Evolutionary conservation across 2,888 invertebrate species (phyloP).

Genomic region (Phymatocera aterrima): DNA sequence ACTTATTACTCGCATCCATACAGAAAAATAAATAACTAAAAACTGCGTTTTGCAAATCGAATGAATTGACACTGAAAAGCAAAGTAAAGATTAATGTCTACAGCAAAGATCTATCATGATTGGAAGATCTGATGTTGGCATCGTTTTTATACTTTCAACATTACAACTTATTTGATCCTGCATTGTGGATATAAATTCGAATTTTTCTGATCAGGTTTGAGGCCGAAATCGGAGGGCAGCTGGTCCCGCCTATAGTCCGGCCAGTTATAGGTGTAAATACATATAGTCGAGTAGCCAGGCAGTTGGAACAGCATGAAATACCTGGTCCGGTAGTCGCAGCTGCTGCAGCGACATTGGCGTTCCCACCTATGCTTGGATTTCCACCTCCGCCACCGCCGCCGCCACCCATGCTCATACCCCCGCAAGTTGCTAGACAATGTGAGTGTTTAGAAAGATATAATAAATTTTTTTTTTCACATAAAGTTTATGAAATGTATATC

Average conservation of each 20-base stretch:
- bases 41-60: conserved; percentile 21
- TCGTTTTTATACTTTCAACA: background rate
- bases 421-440: conserved; percentile 79
- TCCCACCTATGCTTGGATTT: conserved; percentile 77
- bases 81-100: background rate
- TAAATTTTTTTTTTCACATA: conserved; percentile 12
- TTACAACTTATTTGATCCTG: background rate
- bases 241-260: conserved; percentile 77
- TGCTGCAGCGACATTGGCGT: conserved; percentile 71
- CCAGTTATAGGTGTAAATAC: conserved; percentile 86
- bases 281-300: conserved; percentile 82
- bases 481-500: too few species aligned
- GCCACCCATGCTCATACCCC: conserved; percentile 82
- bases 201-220: conserved; percentile 82
- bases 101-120: background rate
- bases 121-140: background rate
- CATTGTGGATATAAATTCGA: conserved; percentile 37
- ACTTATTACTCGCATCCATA: background rate
- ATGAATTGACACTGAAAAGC: background rate
- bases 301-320: conserved; percentile 79
- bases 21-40: background rate
- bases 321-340: conserved; percentile 72
- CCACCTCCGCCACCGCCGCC: conserved; percentile 82
- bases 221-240: conserved; percentile 87
- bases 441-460: conserved; percentile 48